Evolutionary conservation across 2,113 vertebrate genomes (phyloP).

Genomic region (Hemiscyllium ocellatum): DNA sequence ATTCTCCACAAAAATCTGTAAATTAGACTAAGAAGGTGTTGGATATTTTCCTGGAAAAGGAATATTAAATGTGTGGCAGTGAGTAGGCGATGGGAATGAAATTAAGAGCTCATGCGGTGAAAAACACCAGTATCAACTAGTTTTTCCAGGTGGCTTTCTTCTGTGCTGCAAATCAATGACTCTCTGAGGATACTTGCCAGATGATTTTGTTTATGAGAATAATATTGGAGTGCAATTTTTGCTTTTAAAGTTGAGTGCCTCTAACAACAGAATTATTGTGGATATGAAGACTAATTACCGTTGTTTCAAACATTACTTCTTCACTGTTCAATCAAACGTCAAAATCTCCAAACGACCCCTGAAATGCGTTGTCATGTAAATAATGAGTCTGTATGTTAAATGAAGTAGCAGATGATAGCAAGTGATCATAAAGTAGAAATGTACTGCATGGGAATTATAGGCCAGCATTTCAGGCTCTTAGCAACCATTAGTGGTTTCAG

Average conservation of each 20-base stretch:
- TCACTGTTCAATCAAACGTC: not conserved
- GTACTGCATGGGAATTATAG: not conserved
- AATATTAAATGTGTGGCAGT: not conserved
- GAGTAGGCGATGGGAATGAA: not conserved
- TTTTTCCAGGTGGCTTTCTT: not conserved
- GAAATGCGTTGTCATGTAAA: not conserved
- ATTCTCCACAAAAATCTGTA: not conserved
- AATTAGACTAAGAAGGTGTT: not conserved
- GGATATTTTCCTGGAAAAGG: not conserved
- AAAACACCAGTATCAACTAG: not conserved
- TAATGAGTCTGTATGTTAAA: not conserved
- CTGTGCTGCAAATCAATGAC: not conserved
- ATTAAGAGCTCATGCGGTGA: not conserved
- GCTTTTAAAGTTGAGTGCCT: not conserved
- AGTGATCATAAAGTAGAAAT: not conserved
- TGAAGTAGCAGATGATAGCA: not conserved
- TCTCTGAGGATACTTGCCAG: not conserved
- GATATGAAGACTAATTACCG: conserved; percentile 10
- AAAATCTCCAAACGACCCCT: conserved; percentile 24
- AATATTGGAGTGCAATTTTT: not conserved
- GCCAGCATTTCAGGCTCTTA: not conserved
- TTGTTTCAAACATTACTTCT: not conserved
- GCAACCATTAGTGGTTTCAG: not conserved
- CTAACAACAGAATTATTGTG: not conserved
- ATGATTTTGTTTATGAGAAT: not conserved